Evolutionary conservation across 2,888 invertebrate species (phyloP).

Genomic region (Campoletis raptor): DNA sequence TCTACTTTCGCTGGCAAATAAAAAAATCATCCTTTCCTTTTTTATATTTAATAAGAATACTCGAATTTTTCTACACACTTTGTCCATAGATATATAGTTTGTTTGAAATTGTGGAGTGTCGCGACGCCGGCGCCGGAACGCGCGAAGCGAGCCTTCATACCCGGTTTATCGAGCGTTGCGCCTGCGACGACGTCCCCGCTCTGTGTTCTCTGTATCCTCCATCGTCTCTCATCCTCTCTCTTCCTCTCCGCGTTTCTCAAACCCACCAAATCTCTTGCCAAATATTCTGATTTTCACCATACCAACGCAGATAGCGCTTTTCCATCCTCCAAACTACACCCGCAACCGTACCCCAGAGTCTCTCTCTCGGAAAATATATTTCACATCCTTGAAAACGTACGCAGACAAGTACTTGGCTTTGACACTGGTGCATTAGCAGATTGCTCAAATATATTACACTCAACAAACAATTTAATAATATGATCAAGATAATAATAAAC

Average conservation of each 20-base stretch:
- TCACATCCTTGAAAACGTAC: conserved; percentile 29
- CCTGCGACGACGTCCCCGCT: conserved; percentile 72
- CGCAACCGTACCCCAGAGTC: background rate
- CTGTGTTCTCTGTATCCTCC: conserved; percentile 21
- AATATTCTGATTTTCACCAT: conserved; percentile 77
- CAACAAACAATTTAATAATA: background rate
- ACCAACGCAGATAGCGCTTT: conserved; percentile 22
- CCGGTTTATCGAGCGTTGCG: conserved; percentile 79
- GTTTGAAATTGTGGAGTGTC: conserved; percentile 32
- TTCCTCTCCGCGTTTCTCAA: conserved; percentile 45
- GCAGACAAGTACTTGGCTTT: conserved; percentile 45
- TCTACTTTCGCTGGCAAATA: conserved; percentile 23
- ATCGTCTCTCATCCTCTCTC: conserved; percentile 1
- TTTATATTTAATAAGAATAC: background rate
- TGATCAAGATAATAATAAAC: background rate
- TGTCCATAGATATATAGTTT: background rate
- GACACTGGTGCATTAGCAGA: conserved; percentile 14
- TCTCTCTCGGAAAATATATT: conserved; percentile 40
- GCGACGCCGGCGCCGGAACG: conserved; percentile 77
- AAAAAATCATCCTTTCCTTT: conserved; percentile 14
- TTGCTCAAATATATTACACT: background rate
- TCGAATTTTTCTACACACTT: background rate
- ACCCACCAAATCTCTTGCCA: conserved; percentile 67
- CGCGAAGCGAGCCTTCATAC: conserved; percentile 59
- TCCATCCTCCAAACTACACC: conserved; percentile 36